Conservation (phyloP, 2,113 vertebrate species). For the Siphamia tubifer region DNA sequence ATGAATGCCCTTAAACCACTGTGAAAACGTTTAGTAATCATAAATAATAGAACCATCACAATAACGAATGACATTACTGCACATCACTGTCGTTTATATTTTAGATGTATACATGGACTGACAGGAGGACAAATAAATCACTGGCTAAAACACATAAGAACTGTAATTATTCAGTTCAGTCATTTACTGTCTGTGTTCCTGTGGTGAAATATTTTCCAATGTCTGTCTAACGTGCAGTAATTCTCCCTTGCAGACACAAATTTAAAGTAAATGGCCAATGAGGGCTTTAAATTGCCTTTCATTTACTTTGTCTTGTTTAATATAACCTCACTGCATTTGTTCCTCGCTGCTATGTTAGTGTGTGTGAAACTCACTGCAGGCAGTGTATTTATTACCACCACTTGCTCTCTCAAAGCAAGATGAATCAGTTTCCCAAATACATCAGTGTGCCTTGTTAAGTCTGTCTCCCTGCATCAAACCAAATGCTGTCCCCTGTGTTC, state of each 20-base stretch:
- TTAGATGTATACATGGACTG: background rate
- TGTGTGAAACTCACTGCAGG: constrained; percentile 3
- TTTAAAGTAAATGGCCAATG: background rate
- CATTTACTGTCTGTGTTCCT: background rate
- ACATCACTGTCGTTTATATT: too few species aligned
- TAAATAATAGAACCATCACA: too few species aligned
- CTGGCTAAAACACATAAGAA: background rate
- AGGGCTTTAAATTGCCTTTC: background rate
- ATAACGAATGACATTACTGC: too few species aligned
- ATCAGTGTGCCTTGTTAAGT: constrained; percentile 26
- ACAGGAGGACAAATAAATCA: background rate
- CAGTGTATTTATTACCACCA: constrained; percentile 24
- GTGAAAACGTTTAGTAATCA: too few species aligned
- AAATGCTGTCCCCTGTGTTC: constrained; percentile 10
- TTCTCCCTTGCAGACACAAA: background rate
- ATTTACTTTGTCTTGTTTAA: constrained; percentile 29
- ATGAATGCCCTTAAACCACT: too few species aligned
- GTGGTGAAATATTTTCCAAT: background rate
- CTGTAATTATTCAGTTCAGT: background rate
- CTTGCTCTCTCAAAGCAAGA: constrained; percentile 30
- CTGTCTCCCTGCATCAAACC: constrained; percentile 21
- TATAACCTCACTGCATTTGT: background rate
- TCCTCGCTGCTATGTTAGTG: background rate
- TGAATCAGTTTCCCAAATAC: constrained; percentile 42
- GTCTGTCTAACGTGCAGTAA: background rate